Base-by-base conservation (phyloP, 2,797 vertebrate species). In the Limosa lapponica region DNA sequence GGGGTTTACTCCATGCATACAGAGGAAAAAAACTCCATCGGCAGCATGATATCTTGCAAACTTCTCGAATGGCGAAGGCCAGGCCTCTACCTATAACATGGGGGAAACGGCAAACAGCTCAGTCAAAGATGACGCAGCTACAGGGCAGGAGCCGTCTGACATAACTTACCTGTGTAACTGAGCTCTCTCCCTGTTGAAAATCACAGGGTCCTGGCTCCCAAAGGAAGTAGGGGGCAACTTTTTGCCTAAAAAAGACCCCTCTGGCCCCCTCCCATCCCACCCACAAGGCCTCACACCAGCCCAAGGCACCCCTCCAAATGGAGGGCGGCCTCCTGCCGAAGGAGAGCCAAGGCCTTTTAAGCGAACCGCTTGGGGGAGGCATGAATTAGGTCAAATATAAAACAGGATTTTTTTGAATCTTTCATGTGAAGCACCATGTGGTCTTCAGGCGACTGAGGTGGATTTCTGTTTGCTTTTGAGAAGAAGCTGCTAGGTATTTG, bases 201-300 rank as follows among this genome's bases (percentile, higher is more conserved):
- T 27, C 67, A 55, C 16, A 27, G 27, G 10, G 10, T 16, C 23
- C 44, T 67, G 67, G 37, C 13, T 18, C 25, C 11, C 39, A 52
- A 43, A 81, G 30, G 24, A 80, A 57, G 22, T 11, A 87, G 7
- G 11, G 44, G 36, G 5, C 17, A 54, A n/a, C 55, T 77, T 87
- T 71, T 84, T n/a, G 4, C 15, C 25, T 11, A 0, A 65, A 84
- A 75, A 11, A 2, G 11, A 2, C 11, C 44, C 25, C 32, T 32
- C 16, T 17, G 18, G 22, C 23, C 1, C 27, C 25, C 11, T 24
- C 16, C 73, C 57, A 52, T 44, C 43, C 27, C 4, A 3, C 10
- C n/a, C 13, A 1, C 3, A 4, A 74, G 51, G 23, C 37, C 43
- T 22, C 52, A 5, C 0, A 1, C 11, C 0, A 2, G 43, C 37